Evolutionary conservation across 2,797 vertebrate genomes (phyloP).

Genomic region (Thunnus albacares): DNA sequence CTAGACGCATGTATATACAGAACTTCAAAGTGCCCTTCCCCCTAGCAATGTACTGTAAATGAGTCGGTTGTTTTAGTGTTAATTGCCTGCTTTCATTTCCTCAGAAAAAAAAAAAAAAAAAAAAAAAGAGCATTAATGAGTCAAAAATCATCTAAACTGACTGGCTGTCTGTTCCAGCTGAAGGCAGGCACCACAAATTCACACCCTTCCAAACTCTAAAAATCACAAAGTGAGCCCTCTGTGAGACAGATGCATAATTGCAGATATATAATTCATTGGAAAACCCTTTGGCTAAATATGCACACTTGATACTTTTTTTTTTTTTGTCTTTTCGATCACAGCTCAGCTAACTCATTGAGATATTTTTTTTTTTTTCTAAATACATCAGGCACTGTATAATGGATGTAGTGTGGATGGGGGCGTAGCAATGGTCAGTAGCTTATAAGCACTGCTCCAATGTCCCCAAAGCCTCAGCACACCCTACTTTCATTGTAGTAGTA

Average conservation of each 20-base stretch:
- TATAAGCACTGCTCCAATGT: conserved; percentile 69
- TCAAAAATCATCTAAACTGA: conserved; percentile 66
- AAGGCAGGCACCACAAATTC: conserved; percentile 79
- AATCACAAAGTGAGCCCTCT: conserved; percentile 78
- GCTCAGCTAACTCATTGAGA: conserved; percentile 83
- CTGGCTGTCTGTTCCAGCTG: conserved; percentile 68
- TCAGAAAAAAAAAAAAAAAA: conserved; percentile 34
- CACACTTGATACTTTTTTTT: conserved; percentile 85
- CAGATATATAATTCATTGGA: conserved; percentile 80
- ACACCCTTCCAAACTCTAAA: conserved; percentile 77
- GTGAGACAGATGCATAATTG: conserved; percentile 80
- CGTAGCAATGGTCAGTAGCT: conserved; percentile 74
- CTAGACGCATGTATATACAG: conserved; percentile 66
- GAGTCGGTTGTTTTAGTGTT: conserved; percentile 83
- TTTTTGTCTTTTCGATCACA: conserved; percentile 83
- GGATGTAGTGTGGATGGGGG: conserved; percentile 82
- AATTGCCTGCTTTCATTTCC: conserved; percentile 62
- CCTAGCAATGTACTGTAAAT: conserved; percentile 50
- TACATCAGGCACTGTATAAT: conserved; percentile 88
- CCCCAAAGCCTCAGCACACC: conserved; percentile 82
- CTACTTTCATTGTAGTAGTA: conserved; percentile 82
- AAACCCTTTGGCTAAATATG: conserved; percentile 89
- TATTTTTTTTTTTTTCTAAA: conserved; percentile 78
- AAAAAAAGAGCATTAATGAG: conserved; percentile 58
- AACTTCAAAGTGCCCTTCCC: conserved; percentile 66